A percentile compares a stretch with the other conserved stretches of the same genome.
These are phyloP conservation scores for Cacajao melanocephalus DNA, from an alignment of 2,797 vertebrate species.

Conservation along the genomic window DNA sequence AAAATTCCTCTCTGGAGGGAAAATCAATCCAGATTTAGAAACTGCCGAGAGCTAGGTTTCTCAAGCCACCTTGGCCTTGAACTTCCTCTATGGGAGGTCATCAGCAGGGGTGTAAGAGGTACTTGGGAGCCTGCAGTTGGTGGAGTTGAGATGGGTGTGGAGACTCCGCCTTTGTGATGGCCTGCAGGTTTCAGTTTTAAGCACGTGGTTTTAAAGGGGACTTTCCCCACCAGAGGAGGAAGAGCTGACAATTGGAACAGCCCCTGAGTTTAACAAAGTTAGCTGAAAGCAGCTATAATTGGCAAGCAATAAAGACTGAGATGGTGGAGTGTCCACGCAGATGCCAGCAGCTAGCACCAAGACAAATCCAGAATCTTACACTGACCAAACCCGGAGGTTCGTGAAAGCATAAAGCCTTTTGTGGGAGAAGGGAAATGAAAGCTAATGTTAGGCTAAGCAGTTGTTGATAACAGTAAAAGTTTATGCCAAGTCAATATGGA, in stretches of 20 bases:
- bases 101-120: neutral
- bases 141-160: neutral
- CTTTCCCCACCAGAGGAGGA: slow-evolving; percentile 38
- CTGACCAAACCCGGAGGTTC: neutral
- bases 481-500: neutral
- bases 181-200: slow-evolving; percentile 67
- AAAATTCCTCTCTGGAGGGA: neutral
- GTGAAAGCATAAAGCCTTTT: neutral
- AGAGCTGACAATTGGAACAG: neutral
- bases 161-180: neutral
- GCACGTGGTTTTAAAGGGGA: slow-evolving; percentile 35
- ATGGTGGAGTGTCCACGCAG: no score
- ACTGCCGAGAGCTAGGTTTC: neutral
- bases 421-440: neutral
- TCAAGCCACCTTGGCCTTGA: neutral
- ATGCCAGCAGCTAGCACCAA: neutral
- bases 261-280: neutral
- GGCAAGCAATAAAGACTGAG: neutral
- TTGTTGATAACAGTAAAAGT: neutral
- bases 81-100: neutral
- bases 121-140: neutral
- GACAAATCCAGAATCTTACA: neutral
- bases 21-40: neutral
- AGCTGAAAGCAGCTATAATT: neutral
- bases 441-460: neutral